Evolutionary conservation across 2,888 invertebrate species (phyloP), one percentile per base, ranked within the genome.

Genomic region (Dyspetes luteomarginatus): DNA sequence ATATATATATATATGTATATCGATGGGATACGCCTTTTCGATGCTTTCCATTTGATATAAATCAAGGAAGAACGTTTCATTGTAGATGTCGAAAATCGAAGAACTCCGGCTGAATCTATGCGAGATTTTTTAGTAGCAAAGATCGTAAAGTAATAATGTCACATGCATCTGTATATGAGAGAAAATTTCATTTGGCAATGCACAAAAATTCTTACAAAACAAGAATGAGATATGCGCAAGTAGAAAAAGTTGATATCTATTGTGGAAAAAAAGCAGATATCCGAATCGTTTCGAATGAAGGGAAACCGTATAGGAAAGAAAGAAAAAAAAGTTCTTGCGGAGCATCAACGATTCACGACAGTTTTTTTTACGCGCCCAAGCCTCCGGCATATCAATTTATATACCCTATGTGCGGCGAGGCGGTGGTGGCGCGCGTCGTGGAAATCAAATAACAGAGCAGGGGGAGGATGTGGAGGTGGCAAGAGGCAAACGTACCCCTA

Each of bases 371-470:
- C 78, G 78, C 73, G 48, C 36, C n/a, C 74, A 64, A 72, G 67
- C 71, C 48, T 69, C 62, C 78, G 75, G 85, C 86, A 85, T 88
- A 89, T 89, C 88, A 88, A 88, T 90, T 88, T 89, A 89, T 88
- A 85, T 85, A 78, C 71, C 41, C 55, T 50, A 64, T 41, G 72
- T 78, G 78, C 41, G 60, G 75, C 26, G 62, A 45, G 60, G 65
- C 50, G 65, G 64, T 62, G 73, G 65, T 60, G 43, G 82, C 84
- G 84, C 83, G 81, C 82, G 80, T 84, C 81, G 72, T 85, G 85
- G 84, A 89, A 90, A 89, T 90, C 88, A 88, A 90, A 88, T 88
- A 89, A 89, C 80, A 75, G 65, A 45, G 45, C n/a, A 26, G 28
- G 15, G n/a, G 24, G 50, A 22, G 43, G 64, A 86, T 86, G 82